Conservation (phyloP, 2,797 vertebrate genomes). For the Scolopax rusticola region DNA sequence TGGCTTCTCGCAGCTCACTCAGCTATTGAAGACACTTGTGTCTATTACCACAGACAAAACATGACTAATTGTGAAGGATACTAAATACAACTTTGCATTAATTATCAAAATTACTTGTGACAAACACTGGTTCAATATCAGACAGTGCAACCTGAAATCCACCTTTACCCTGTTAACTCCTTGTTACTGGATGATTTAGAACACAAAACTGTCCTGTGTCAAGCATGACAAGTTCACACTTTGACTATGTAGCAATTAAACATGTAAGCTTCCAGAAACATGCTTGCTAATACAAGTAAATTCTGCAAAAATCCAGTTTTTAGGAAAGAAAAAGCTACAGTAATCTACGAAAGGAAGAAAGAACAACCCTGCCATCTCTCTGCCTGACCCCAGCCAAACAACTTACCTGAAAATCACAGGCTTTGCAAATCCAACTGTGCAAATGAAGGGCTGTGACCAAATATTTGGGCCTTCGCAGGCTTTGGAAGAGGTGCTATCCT, state of each 20-base stretch:
- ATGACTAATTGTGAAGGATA: not conserved
- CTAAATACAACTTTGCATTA: not conserved
- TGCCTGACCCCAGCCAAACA: not conserved
- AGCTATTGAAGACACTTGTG: not conserved
- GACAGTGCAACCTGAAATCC: not conserved
- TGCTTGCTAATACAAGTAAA: fast-evolving
- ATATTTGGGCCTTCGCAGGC: fast-evolving
- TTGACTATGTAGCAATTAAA: not conserved
- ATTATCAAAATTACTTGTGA: not conserved
- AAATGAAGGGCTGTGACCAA: not conserved
- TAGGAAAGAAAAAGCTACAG: not conserved
- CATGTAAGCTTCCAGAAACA: not conserved
- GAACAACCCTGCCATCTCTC: not conserved
- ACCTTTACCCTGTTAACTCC: not conserved
- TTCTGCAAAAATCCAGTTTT: not conserved
- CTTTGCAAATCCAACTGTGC: not conserved
- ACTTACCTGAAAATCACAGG: not conserved
- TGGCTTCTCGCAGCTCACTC: not conserved
- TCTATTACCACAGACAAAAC: not conserved
- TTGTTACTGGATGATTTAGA: not conserved
- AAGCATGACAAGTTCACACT: not conserved
- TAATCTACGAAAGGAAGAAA: not conserved
- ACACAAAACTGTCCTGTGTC: not conserved
- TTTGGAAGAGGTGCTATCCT: not conserved
- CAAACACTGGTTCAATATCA: not conserved